A percentile compares a stretch with the other conserved stretches of the same genome.
Conservation (phyloP, 1,140 invertebrate species). For the Adoxophyes honmai region DNA sequence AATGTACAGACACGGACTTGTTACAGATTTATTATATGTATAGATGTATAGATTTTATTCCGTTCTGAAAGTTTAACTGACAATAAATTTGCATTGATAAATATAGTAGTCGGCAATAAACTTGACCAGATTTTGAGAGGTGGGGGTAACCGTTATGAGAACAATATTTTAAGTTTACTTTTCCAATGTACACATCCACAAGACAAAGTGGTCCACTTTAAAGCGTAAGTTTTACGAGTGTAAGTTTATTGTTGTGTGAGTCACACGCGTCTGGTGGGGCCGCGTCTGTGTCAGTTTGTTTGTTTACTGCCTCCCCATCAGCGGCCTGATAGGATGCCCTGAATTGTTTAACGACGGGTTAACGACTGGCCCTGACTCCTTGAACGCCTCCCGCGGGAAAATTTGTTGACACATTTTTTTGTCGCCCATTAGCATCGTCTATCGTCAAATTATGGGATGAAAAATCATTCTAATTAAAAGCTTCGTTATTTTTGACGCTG, state of each 20-base stretch:
- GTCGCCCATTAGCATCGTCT: not conserved
- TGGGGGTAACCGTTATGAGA: too few relatives aligned
- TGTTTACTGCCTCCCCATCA: constrained; percentile 37
- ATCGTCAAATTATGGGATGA: not conserved
- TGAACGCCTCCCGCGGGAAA: constrained; percentile 13
- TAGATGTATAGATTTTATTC: too few relatives aligned
- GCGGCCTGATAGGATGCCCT: constrained; percentile 42
- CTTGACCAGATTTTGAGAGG: too few relatives aligned
- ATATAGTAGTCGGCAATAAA: too few relatives aligned
- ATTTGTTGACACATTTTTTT: constrained; percentile 21
- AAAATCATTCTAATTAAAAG: not conserved
- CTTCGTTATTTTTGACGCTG: too few relatives aligned
- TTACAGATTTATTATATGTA: too few relatives aligned
- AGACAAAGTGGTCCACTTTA: constrained; percentile 1
- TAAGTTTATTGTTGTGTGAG: constrained; percentile 24
- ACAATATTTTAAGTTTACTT: too few relatives aligned
- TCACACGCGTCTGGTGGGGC: constrained; percentile 20
- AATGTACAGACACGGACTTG: too few relatives aligned
- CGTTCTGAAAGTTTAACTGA: too few relatives aligned
- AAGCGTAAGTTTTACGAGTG: constrained; percentile 7
- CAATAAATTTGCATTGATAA: too few relatives aligned
- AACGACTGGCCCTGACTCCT: constrained; percentile 52
- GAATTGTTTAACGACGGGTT: constrained; percentile 52
- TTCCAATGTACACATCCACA: not conserved
- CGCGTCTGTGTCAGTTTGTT: constrained; percentile 23